These are phyloP conservation scores for Brachyhypopomus gauderio DNA, from an alignment of 2,113 vertebrate species.

Conservation along the genomic window DNA sequence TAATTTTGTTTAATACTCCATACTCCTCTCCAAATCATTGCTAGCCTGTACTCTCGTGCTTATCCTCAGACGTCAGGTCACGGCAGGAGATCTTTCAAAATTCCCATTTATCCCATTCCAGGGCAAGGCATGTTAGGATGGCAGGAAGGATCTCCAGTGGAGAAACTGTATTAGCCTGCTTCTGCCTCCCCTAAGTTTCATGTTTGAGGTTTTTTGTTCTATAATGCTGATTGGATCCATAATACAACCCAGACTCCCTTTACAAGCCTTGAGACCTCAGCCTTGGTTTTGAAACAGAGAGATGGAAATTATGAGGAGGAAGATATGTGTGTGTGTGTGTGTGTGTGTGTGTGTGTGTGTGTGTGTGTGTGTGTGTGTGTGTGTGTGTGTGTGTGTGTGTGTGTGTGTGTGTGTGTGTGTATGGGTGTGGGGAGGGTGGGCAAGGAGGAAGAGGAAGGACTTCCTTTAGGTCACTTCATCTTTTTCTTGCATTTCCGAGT, in stretches of 20 bases:
- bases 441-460: background rate
- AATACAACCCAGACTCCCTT: conserved; percentile 72
- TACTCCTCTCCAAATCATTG: too few species aligned
- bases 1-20: too few species aligned
- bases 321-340: too few species aligned
- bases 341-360: too few species aligned
- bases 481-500: background rate
- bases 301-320: conserved; percentile 55
- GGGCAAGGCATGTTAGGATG: background rate
- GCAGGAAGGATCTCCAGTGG: background rate
- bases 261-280: conserved; percentile 59
- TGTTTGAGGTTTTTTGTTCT: conserved; percentile 65
- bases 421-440: conserved; percentile 29
- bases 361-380: too few species aligned
- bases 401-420: too few species aligned
- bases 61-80: too few species aligned
- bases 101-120: too few species aligned
- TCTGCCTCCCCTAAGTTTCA: conserved; percentile 61
- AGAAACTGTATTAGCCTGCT: conserved; percentile 45
- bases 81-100: conserved; percentile 5
- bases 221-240: conserved; percentile 68
- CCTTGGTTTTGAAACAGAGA: conserved; percentile 59
- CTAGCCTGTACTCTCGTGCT: too few species aligned
- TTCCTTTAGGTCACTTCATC: background rate
- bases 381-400: too few species aligned